Conservation (phyloP, 30 jellyfish, hydroid and myxozoan genomes). For the Cassiopea andromeda region DNA sequence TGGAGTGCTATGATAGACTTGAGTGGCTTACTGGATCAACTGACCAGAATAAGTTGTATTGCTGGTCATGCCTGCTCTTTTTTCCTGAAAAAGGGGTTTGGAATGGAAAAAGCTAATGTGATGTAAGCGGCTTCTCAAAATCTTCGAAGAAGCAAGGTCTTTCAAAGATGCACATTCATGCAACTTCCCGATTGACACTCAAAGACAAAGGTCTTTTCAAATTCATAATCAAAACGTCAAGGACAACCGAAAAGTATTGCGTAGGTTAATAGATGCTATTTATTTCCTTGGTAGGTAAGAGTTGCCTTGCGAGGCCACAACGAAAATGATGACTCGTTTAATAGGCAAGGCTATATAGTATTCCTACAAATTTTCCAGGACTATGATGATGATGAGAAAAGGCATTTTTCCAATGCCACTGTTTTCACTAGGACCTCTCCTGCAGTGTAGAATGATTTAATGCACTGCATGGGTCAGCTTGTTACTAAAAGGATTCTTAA, state of each 20-base stretch:
- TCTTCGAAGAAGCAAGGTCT: constrained; percentile 45
- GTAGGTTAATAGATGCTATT: constrained; percentile 45
- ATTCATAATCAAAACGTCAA: constrained; percentile 13
- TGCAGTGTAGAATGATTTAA: constrained; percentile 29
- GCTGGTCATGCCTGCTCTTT: constrained; percentile 58
- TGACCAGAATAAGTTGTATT: constrained; percentile 13
- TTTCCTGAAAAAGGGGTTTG: constrained; percentile 37
- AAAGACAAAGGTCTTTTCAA: constrained; percentile 33
- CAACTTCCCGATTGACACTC: constrained; percentile 23
- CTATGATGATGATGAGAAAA: constrained; percentile 33
- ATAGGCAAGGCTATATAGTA: constrained; percentile 23
- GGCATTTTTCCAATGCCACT: constrained; percentile 45
- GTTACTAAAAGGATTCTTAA: constrained; percentile 21
- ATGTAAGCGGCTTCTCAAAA: constrained; percentile 21
- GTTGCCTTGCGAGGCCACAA: constrained; percentile 61
- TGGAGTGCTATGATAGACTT: constrained; percentile 9
- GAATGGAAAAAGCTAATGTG: constrained; percentile 26
- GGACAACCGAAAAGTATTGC: constrained; percentile 49
- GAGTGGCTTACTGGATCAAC: constrained; percentile 57
- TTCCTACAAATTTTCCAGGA: constrained; percentile 13
- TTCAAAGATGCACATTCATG: constrained; percentile 53
- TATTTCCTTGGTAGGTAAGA: constrained; percentile 63
- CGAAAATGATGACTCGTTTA: constrained; percentile 32
- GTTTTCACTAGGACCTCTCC: constrained; percentile 49
- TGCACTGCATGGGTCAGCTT: background rate